A percentile compares a stretch with the other conserved stretches of the same genome.
phyloP scores from a whole-genome alignment of 2,797 vertebrate species.

The Mycteria americana region DNA sequence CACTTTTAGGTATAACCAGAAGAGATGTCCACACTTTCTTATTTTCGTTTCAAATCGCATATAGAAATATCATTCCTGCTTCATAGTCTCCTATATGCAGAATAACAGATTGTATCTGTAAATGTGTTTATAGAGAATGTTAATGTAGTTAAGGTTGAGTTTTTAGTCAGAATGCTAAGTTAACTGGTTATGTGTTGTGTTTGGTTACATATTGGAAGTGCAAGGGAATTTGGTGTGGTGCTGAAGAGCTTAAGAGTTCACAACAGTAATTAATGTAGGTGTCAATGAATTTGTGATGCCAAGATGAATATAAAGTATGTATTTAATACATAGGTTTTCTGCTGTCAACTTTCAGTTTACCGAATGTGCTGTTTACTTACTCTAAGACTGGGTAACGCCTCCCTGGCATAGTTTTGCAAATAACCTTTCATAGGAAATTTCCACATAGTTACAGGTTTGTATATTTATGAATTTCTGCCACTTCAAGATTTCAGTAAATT shows the following conservation, averaged over 20 bases:
- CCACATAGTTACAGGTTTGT: not conserved
- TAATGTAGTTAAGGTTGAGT: constrained; percentile 17
- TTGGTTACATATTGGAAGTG: constrained; percentile 35
- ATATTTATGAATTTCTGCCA: not conserved
- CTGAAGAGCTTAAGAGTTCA: constrained; percentile 35
- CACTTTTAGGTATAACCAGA: constrained; percentile 13
- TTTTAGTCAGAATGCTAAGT: constrained; percentile 35
- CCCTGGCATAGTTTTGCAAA: not conserved
- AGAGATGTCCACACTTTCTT: not conserved
- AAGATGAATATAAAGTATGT: not conserved
- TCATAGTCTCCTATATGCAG: constrained; percentile 31
- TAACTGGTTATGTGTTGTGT: constrained; percentile 32
- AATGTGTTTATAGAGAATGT: constrained; percentile 46
- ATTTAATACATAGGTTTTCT: not conserved
- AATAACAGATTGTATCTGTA: constrained; percentile 41
- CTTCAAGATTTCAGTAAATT: not conserved
- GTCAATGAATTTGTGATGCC: not conserved
- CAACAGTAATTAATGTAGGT: constrained; percentile 1
- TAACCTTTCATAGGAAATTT: not conserved
- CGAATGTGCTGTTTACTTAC: constrained; percentile 11
- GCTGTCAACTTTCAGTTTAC: not conserved
- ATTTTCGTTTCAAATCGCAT: not conserved
- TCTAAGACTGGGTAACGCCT: not conserved
- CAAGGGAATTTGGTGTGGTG: constrained; percentile 46
- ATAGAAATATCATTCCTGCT: not conserved